phyloP scores from a whole-genome alignment of 2,888 invertebrate species.

The Caradrina kadenii region DNA sequence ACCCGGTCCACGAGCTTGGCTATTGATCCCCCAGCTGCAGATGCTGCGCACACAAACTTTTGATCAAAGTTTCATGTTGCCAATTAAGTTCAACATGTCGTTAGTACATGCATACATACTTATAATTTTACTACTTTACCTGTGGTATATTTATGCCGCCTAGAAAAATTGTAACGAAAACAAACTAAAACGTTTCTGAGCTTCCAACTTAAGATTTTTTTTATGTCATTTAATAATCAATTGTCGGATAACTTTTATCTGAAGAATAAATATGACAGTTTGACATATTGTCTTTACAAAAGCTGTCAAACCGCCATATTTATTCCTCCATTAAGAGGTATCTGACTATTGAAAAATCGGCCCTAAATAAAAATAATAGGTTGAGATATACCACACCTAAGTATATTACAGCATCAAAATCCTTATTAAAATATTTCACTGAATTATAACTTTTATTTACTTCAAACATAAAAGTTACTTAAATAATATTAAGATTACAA shows the following conservation, averaged over 20 bases:
- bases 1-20: constrained; percentile 72
- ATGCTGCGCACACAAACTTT: constrained; percentile 62
- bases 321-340: too few species aligned
- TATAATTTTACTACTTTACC: constrained; percentile 20
- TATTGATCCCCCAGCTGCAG: constrained; percentile 77
- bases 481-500: too few species aligned
- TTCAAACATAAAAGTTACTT: too few species aligned
- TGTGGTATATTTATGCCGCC: constrained; percentile 27
- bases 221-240: too few species aligned
- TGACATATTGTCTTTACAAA: too few species aligned
- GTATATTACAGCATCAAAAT: not conserved
- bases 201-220: too few species aligned
- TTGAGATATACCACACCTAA: not conserved
- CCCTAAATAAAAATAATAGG: too few species aligned
- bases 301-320: too few species aligned
- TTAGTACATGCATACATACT: constrained; percentile 15
- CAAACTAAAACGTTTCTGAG: not conserved
- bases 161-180: not conserved
- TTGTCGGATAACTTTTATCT: too few species aligned
- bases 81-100: constrained; percentile 35
- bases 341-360: too few species aligned
- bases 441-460: too few species aligned
- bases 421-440: not conserved
- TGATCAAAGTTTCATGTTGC: constrained; percentile 31
- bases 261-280: too few species aligned